These are phyloP conservation scores for Hephaestus fuliginosus DNA, from an alignment of 2,797 vertebrate species.

Conservation along the genomic window DNA sequence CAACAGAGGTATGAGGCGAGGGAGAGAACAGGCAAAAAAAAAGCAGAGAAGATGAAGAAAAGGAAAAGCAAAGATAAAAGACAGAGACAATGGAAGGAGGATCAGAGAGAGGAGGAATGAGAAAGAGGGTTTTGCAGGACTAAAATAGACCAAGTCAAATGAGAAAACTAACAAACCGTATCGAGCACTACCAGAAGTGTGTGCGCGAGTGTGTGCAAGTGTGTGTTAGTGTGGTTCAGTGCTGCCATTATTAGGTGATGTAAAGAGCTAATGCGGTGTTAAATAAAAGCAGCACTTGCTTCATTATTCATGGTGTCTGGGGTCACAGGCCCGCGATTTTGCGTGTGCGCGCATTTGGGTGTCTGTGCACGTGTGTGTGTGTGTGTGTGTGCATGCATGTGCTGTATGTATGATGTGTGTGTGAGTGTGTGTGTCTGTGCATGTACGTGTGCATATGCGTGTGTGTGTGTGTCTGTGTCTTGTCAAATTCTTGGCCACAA, in stretches of 20 bases:
- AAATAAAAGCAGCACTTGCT: slow-evolving; percentile 67
- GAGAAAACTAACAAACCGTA: slow-evolving; percentile 75
- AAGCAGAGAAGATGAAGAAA: slow-evolving; percentile 24
- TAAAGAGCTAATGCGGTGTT: slow-evolving; percentile 64
- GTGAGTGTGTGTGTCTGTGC: slow-evolving; percentile 9
- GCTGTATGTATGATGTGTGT: neutral
- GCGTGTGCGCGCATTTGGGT: neutral
- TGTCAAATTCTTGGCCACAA: slow-evolving; percentile 48
- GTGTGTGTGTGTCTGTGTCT: slow-evolving; percentile 30
- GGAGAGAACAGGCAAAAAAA: slow-evolving; percentile 31
- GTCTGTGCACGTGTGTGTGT: neutral
- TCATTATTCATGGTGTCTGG: slow-evolving; percentile 70
- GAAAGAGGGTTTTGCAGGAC: slow-evolving; percentile 65
- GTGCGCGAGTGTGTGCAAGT: slow-evolving; percentile 15
- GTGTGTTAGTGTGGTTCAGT: slow-evolving; percentile 52
- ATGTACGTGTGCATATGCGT: slow-evolving; percentile 20
- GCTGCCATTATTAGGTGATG: slow-evolving; percentile 65
- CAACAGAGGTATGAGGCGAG: slow-evolving; percentile 26
- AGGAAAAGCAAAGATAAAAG: slow-evolving; percentile 54
- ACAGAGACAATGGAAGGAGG: slow-evolving; percentile 65
- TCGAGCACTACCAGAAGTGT: slow-evolving; percentile 52
- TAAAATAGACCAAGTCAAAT: slow-evolving; percentile 79
- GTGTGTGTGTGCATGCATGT: neutral
- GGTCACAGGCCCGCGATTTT: slow-evolving; percentile 42
- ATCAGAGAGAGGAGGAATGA: slow-evolving; percentile 61